Conservation (phyloP, 2,113 vertebrate species). For the Tor tambroides region DNA sequence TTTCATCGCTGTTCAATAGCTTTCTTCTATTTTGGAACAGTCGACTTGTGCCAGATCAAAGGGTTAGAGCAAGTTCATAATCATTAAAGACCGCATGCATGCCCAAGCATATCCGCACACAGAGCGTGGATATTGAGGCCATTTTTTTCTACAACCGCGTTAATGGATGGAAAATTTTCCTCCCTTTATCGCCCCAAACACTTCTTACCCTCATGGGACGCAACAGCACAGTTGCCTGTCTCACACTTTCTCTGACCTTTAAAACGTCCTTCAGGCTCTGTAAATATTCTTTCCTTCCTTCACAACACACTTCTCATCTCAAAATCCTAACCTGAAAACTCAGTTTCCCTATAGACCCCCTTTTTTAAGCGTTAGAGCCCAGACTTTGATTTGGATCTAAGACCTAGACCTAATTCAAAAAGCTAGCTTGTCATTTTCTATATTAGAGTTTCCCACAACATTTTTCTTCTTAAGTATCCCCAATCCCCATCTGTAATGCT, state of each 20-base stretch:
- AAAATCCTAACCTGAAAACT: constrained; percentile 35
- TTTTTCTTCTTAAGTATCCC: not conserved
- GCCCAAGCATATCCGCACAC: not conserved
- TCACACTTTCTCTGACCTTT: constrained; percentile 50
- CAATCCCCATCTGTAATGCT: not conserved
- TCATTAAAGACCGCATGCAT: constrained; percentile 2
- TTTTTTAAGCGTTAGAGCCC: not conserved
- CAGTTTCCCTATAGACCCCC: constrained; percentile 32
- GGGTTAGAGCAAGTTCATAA: constrained; percentile 44
- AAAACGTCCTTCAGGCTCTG: constrained; percentile 32
- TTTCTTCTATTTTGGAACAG: constrained; percentile 24
- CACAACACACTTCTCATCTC: constrained; percentile 27
- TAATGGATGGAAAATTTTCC: not conserved
- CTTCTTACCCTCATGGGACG: constrained; percentile 15
- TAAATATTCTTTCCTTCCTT: constrained; percentile 24
- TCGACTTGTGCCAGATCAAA: constrained; percentile 49
- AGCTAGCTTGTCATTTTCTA: not conserved
- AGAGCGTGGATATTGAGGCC: not conserved
- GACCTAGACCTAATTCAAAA: constrained; percentile 9
- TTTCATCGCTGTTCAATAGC: constrained; percentile 35
- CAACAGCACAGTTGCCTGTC: constrained; percentile 37
- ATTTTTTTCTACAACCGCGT: not conserved
- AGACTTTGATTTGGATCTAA: not conserved
- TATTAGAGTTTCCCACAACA: not conserved
- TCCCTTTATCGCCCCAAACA: constrained; percentile 29